Conservation (phyloP, 2,113 vertebrate genomes). For the Abramis brama region DNA sequence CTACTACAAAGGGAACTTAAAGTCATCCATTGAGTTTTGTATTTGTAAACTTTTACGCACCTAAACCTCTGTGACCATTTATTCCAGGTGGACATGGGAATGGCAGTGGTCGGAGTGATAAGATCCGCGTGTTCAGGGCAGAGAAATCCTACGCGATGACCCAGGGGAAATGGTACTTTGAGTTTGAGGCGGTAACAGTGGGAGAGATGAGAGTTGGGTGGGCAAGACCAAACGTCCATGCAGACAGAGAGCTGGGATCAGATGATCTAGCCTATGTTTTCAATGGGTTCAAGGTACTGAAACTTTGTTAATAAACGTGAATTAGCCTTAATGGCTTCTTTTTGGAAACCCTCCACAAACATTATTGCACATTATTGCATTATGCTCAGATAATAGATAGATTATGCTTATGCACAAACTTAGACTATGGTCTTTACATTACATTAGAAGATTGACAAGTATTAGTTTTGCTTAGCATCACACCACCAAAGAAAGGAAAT, state of each 20-base stretch:
- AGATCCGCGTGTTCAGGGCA: slow-evolving; percentile 86
- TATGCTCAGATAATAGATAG: no score
- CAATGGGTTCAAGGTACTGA: slow-evolving; percentile 86
- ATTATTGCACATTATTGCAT: not conserved
- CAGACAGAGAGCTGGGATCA: slow-evolving; percentile 84
- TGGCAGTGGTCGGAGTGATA: slow-evolving; percentile 72
- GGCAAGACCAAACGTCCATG: slow-evolving; percentile 84
- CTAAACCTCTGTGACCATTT: not conserved
- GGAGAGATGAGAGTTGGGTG: slow-evolving; percentile 95
- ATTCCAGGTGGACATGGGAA: slow-evolving; percentile 71
- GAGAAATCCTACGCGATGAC: slow-evolving; percentile 86
- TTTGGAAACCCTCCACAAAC: not conserved
- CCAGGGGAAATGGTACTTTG: slow-evolving; percentile 91
- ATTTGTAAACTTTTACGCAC: not conserved
- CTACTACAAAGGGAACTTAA: not conserved
- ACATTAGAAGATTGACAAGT: not conserved
- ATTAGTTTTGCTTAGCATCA: not conserved
- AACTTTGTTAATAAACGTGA: no score
- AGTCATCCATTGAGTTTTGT: not conserved
- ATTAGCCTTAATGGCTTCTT: not conserved
- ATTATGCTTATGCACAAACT: not conserved
- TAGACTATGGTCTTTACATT: not conserved
- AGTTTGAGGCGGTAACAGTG: slow-evolving; percentile 88
- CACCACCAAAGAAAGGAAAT: not conserved
- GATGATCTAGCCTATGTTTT: slow-evolving; percentile 91